Evolutionary conservation across 2,797 vertebrate species (phyloP).

Genomic region (Erpetoichthys calabaricus): DNA sequence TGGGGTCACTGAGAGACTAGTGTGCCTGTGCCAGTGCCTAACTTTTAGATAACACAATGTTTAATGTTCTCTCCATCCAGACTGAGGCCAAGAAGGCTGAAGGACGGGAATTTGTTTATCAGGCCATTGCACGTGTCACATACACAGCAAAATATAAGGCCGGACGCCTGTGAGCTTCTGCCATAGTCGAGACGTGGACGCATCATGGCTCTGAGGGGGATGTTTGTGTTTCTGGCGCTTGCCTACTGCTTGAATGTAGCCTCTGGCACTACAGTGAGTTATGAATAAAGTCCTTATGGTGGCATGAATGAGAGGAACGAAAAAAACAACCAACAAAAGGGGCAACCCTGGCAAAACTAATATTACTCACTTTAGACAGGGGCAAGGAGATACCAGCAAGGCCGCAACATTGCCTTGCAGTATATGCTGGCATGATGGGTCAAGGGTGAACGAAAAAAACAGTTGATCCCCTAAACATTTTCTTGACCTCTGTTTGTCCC

Average conservation of each 20-base stretch:
- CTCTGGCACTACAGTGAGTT: slow-evolving; percentile 40
- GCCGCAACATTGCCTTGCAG: too few species aligned
- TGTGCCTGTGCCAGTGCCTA: not conserved
- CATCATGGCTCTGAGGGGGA: slow-evolving; percentile 35
- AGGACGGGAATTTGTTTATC: too few species aligned
- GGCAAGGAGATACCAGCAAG: too few species aligned
- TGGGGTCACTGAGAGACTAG: too few species aligned
- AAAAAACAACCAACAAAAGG: not conserved
- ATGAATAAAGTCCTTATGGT: too few species aligned
- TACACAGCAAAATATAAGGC: too few species aligned
- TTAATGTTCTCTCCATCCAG: not conserved
- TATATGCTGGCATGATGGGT: too few species aligned
- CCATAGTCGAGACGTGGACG: slow-evolving; percentile 4
- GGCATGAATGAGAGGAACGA: fast-evolving
- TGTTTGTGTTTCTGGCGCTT: slow-evolving; percentile 24
- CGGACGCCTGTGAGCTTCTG: too few species aligned
- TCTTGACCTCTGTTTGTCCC: not conserved
- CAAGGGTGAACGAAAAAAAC: too few species aligned
- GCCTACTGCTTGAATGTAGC: slow-evolving; percentile 31
- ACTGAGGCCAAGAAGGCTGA: not conserved
- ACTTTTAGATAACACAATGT: not conserved
- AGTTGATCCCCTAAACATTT: not conserved
- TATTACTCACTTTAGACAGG: not conserved
- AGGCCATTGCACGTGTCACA: too few species aligned
- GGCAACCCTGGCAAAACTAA: too few species aligned